Evolutionary conservation across 2,888 invertebrate genomes (phyloP), one percentile per base, ranked within the genome.

Genomic region (Rhaphigaster nebulosa): DNA sequence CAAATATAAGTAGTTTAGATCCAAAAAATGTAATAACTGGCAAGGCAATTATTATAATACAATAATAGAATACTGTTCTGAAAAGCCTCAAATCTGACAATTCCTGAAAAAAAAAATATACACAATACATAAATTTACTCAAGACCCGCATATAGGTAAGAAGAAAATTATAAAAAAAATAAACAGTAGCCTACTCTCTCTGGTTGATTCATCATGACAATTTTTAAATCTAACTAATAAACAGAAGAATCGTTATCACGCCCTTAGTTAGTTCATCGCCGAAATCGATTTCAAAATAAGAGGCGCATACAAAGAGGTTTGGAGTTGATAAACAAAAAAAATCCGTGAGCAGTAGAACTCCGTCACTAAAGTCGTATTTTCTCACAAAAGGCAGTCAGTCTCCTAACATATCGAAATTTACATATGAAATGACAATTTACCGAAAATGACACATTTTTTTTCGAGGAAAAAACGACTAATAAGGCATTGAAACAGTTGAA

Each of bases 1-100:
- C 96, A 93, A 97, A 96, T 91, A 97, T 93, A 91, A 96, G 94
- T 88, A 95, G 93, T 94, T 97, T 97, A 54, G 95, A 95, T 20
- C 94, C 93, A 93, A 97, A 97, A 93, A 97, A 97, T 38, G 96
- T 95, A 50, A 96, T 92, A 87, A 97, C 96, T 45, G 97, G 97
- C 91, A 97, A 95, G 89, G 96, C 95, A 91, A 97, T 96, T 92
- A 97, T 97, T 91, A 97, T 94, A 91, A 96, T 94, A 93, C 96
- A 96, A 94, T 97, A 97, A 93, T 95, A 95, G 91, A 97, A 95
- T 89, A 97, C 97, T 92, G 96, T 96, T 93, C 95, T 96, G 93
- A 97, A 97, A 18, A 96, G 95, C 93, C 95, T 95, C 92, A 96
- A 95, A 93, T 97, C 97, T 92, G 96, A 95, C 93, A 95, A 93